Conservation (phyloP, 2,797 vertebrate species). For the Falco berigora region DNA sequence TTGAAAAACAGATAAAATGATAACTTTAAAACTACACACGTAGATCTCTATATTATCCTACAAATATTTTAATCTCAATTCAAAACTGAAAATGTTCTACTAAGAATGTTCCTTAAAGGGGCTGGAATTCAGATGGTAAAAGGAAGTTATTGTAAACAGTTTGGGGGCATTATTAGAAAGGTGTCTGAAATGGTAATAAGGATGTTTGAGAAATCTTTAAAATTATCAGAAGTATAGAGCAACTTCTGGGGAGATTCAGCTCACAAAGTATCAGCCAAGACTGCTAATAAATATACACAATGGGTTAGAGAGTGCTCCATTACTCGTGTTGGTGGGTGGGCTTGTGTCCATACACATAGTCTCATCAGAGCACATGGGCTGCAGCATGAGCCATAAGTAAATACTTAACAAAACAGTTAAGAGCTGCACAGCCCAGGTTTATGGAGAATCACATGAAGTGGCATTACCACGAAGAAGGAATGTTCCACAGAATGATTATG, state of each 20-base stretch:
- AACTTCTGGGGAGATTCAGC: background rate
- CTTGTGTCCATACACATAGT: background rate
- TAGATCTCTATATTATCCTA: background rate
- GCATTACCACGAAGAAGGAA: background rate
- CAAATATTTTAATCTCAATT: background rate
- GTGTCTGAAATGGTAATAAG: background rate
- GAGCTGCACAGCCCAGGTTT: background rate
- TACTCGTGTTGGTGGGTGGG: background rate
- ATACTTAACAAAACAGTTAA: background rate
- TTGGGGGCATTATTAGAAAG: background rate
- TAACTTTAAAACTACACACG: background rate
- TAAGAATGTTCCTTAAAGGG: background rate
- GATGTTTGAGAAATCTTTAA: background rate
- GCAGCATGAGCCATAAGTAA: background rate
- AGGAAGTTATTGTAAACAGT: background rate
- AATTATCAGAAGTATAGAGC: background rate
- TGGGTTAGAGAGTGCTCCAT: background rate
- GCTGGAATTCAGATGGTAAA: background rate
- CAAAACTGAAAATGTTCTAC: background rate
- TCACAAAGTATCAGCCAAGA: background rate
- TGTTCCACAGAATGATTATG: background rate
- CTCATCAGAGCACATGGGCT: background rate
- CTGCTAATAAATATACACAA: background rate
- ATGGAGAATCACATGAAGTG: background rate
- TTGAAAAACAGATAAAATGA: background rate